A percentile compares a stretch with the other conserved stretches of the same genome.
phyloP scores from a whole-genome alignment of 2,797 vertebrate genomes.

The Takifugu rubripes region DNA sequence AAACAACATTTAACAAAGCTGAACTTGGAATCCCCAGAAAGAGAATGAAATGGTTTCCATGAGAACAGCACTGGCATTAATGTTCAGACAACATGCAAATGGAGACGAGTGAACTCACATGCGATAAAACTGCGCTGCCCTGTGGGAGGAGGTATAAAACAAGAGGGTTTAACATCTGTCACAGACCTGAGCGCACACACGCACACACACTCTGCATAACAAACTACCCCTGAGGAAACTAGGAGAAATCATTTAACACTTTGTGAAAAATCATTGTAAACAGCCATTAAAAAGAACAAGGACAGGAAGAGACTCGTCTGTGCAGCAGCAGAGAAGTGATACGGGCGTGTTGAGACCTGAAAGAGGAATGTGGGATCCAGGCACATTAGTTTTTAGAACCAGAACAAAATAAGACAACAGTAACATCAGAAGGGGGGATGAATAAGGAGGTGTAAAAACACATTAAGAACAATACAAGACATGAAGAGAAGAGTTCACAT shows the following conservation, averaged over 20 bases:
- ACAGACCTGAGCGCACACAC: slow-evolving; percentile 8
- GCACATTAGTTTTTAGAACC: not conserved
- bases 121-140: slow-evolving; percentile 73
- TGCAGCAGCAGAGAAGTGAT: slow-evolving; percentile 15
- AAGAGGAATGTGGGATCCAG: slow-evolving; percentile 50
- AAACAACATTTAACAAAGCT: too few species aligned
- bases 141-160: slow-evolving; percentile 46
- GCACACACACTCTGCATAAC: not conserved
- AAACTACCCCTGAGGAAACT: not conserved
- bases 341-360: slow-evolving; percentile 53
- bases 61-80: slow-evolving; percentile 22
- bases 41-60: slow-evolving; percentile 9
- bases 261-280: slow-evolving; percentile 17
- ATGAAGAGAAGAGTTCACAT: not conserved
- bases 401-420: not conserved
- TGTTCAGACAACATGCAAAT: slow-evolving; percentile 16
- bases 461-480: not conserved
- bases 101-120: slow-evolving; percentile 72
- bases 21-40: slow-evolving; percentile 6
- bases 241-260: slow-evolving; percentile 5
- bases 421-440: not conserved
- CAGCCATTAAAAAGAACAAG: not conserved
- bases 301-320: not conserved
- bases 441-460: not conserved
- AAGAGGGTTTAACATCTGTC: slow-evolving; percentile 30